Conservation (phyloP, 2,888 invertebrate genomes). For the Adelphocoris suturalis region DNA sequence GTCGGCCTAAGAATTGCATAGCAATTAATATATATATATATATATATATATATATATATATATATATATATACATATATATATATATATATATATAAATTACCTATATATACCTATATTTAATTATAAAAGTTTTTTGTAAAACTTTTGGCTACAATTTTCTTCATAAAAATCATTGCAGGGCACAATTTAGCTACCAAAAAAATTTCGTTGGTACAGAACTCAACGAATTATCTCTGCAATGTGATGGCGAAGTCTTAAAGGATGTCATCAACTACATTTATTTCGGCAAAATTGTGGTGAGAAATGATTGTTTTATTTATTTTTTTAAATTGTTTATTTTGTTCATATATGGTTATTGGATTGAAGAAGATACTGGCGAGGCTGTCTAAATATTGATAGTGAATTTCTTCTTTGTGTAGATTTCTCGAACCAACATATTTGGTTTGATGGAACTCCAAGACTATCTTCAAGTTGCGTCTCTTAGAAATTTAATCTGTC, state of each 20-base stretch:
- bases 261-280: slow-evolving; percentile 40
- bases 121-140: too few relatives aligned
- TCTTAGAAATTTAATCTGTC: slow-evolving; percentile 23
- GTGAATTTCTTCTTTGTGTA: background rate
- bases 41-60: too few relatives aligned
- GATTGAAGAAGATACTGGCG: too few relatives aligned
- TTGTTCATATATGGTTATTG: too few relatives aligned
- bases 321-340: too few relatives aligned
- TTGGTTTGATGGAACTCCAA: slow-evolving; percentile 52
- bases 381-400: background rate
- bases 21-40: too few relatives aligned
- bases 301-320: background rate
- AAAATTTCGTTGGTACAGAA: background rate
- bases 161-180: slow-evolving; percentile 12
- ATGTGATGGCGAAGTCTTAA: background rate
- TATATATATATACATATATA: too few relatives aligned
- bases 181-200: slow-evolving; percentile 41
- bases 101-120: too few relatives aligned
- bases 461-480: slow-evolving; percentile 38
- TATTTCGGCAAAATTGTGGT: slow-evolving; percentile 48
- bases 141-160: background rate
- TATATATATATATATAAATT: too few relatives aligned
- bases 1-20: too few relatives aligned
- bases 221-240: slow-evolving; percentile 14
- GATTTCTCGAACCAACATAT: slow-evolving; percentile 28